Evolutionary conservation across 2,797 vertebrate genomes (phyloP).

Genomic region (Melanogrammus aeglefinus): DNA sequence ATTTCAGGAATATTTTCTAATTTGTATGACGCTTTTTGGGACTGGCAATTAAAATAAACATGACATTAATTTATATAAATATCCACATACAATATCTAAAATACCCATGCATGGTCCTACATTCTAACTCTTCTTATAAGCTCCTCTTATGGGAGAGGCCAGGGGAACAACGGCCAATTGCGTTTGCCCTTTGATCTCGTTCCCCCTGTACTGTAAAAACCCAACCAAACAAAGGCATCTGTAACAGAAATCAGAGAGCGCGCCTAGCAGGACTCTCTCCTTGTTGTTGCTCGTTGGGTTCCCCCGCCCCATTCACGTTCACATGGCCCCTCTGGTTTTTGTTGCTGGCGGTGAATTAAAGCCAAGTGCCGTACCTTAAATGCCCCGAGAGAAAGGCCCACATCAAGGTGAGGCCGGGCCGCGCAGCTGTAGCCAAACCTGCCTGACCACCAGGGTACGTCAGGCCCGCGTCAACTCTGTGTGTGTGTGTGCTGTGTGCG

Average conservation of each 20-base stretch:
- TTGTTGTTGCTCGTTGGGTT: slow-evolving; percentile 30
- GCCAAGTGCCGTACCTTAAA: slow-evolving; percentile 71
- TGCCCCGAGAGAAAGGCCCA: slow-evolving; percentile 50
- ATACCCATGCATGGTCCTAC: background rate
- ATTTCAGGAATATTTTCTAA: background rate
- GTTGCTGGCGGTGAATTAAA: slow-evolving; percentile 53
- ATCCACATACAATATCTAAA: background rate
- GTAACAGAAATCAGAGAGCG: slow-evolving; percentile 30
- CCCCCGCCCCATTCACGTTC: slow-evolving; percentile 60
- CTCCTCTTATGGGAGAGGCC: slow-evolving; percentile 42
- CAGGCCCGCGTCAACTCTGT: slow-evolving; percentile 55
- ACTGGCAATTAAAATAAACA: too few species aligned
- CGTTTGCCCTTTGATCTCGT: slow-evolving; percentile 49
- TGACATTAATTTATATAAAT: too few species aligned
- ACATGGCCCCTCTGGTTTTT: slow-evolving; percentile 55
- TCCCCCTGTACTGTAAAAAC: slow-evolving; percentile 25
- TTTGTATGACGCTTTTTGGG: too few species aligned
- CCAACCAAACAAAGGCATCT: slow-evolving; percentile 29
- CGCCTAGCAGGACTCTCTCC: slow-evolving; percentile 43
- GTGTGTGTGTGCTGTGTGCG: slow-evolving; percentile 11
- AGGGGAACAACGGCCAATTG: slow-evolving; percentile 55
- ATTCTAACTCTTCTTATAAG: background rate
- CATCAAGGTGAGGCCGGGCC: slow-evolving; percentile 65
- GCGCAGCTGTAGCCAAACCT: slow-evolving; percentile 54
- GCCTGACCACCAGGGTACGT: slow-evolving; percentile 53